phyloP scores from a whole-genome alignment of 2,113 vertebrate genomes.

The Laticauda colubrina region DNA sequence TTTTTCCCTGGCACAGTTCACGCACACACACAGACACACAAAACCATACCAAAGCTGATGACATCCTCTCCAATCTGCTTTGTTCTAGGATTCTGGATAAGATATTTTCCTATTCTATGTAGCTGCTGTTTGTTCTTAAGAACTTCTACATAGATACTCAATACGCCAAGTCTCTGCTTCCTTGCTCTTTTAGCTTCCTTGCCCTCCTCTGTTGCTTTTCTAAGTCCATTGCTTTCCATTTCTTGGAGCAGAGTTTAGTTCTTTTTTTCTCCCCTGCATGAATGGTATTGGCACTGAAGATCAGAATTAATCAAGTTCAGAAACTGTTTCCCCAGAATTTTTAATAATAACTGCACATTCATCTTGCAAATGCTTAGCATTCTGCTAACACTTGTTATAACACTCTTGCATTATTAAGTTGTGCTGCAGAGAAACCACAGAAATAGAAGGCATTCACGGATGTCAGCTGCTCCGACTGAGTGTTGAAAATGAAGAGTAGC shows the following conservation, averaged over 20 bases:
- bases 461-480: conserved; percentile 2
- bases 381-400: conserved; percentile 6
- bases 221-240: neutral
- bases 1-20: neutral
- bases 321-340: neutral
- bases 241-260: neutral
- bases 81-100: neutral
- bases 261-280: neutral
- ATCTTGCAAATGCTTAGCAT: conserved; percentile 3
- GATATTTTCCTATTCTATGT: neutral
- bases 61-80: neutral
- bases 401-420: conserved; percentile 24
- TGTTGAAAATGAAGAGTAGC: neutral
- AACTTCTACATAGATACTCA: neutral
- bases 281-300: neutral
- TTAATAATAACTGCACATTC: neutral
- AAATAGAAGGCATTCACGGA: conserved; percentile 12
- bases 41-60: neutral
- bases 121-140: neutral
- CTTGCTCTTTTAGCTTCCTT: neutral
- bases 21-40: neutral
- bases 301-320: neutral
- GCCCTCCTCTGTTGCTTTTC: neutral
- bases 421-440: conserved; percentile 22
- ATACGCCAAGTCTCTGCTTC: neutral